Percentiles rank a stretch among this genome's conserved stretches.
phyloP scores from a whole-genome alignment of 2,797 vertebrate species.

The Ctenopoma kingsleyae region DNA sequence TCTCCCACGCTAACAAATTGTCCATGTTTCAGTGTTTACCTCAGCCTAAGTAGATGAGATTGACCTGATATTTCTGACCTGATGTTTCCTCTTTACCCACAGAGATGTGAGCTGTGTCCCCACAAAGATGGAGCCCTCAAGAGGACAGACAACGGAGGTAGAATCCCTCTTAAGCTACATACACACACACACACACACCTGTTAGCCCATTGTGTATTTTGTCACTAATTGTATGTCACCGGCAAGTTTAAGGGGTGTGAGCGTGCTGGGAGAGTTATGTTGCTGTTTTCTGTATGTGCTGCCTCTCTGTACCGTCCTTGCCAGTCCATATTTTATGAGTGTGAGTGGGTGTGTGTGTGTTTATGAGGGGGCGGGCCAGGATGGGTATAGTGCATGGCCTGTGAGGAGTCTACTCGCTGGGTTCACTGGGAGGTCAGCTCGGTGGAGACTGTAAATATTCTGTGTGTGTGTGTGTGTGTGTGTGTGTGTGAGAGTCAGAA shows the following conservation, averaged over 20 bases:
- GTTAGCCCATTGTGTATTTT: slow-evolving; percentile 70
- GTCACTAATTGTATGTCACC: slow-evolving; percentile 75
- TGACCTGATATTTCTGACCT: slow-evolving; percentile 37
- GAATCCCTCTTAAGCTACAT: slow-evolving; percentile 54
- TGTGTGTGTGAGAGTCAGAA: slow-evolving; percentile 56
- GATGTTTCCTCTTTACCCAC: slow-evolving; percentile 34
- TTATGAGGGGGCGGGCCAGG: slow-evolving; percentile 82
- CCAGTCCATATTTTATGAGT: slow-evolving; percentile 72
- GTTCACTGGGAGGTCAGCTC: slow-evolving; percentile 86
- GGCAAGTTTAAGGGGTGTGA: slow-evolving; percentile 77
- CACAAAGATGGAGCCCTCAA: slow-evolving; percentile 99
- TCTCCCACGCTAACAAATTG: slow-evolving; percentile 24
- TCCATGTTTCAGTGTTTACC: slow-evolving; percentile 24
- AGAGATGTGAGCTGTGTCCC: slow-evolving; percentile 99
- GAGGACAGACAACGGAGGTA: slow-evolving; percentile 98
- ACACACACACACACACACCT: slow-evolving; percentile 31
- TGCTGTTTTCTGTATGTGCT: slow-evolving; percentile 74
- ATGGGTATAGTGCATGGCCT: slow-evolving; percentile 81
- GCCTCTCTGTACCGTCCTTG: slow-evolving; percentile 63
- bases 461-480: slow-evolving; percentile 59
- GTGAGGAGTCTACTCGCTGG: slow-evolving; percentile 82
- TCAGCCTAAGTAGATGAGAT: slow-evolving; percentile 9
- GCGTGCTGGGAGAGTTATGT: slow-evolving; percentile 79
- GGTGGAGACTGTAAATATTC: slow-evolving; percentile 87
- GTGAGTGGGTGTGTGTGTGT: slow-evolving; percentile 70